These are phyloP conservation scores for Lepus oiostolus DNA, from an alignment of 2,797 vertebrate genomes.

Conservation along the genomic window DNA sequence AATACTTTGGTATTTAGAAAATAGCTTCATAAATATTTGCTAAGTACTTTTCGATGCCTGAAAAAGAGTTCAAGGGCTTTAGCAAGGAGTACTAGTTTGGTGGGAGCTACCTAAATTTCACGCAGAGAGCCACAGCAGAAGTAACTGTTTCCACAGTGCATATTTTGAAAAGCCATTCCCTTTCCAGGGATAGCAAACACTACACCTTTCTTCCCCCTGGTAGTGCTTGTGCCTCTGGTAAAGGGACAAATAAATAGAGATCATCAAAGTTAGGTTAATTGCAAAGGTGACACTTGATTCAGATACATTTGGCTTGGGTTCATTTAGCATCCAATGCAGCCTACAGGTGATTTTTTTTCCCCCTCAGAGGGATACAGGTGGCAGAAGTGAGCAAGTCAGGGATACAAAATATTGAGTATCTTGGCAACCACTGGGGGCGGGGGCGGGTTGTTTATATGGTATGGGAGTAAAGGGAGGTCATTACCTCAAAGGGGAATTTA, in stretches of 20 bases:
- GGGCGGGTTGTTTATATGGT: background rate
- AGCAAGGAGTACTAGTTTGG: background rate
- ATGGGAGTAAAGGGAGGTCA: background rate
- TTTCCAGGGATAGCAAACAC: background rate
- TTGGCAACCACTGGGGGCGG: background rate
- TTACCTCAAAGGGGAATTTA: background rate
- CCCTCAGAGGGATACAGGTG: background rate
- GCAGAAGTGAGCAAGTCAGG: background rate
- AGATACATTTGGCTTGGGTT: background rate
- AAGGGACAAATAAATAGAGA: conserved; percentile 17
- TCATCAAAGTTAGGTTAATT: background rate
- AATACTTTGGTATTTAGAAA: conserved; percentile 56
- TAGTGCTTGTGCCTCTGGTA: background rate
- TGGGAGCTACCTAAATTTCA: background rate
- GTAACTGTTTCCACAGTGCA: background rate
- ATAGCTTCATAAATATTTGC: conserved; percentile 62
- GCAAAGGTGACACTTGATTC: background rate
- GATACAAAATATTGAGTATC: background rate
- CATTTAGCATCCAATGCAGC: background rate
- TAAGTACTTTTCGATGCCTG: background rate
- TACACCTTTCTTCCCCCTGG: background rate
- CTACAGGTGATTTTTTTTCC: background rate
- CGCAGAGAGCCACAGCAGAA: background rate
- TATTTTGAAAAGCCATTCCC: background rate
- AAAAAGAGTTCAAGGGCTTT: conserved; percentile 32